Evolutionary conservation across 1,140 invertebrate genomes (phyloP).

Genomic region (Pseudomyrmex pallidus): DNA sequence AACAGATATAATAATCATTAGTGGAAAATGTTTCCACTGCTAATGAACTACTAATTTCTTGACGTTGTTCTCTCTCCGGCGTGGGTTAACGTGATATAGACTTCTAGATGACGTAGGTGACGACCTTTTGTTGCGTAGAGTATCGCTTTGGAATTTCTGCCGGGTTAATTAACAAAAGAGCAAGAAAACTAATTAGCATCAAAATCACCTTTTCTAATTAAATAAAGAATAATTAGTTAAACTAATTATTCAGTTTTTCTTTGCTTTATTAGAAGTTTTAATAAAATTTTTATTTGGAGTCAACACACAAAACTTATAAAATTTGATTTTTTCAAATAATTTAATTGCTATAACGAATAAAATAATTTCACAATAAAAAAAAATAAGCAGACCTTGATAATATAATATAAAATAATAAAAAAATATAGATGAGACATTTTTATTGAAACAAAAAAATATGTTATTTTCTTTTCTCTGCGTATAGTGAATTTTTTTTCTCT

Average conservation of each 20-base stretch:
- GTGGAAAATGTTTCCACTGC: conserved; percentile 9
- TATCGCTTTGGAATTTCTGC: neutral
- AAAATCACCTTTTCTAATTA: conserved; percentile 19
- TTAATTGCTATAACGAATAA: neutral
- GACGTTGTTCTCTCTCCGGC: conserved; percentile 33
- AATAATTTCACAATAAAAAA: neutral
- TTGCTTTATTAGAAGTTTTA: neutral
- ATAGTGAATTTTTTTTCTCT: conserved; percentile 14
- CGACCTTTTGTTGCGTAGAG: conserved; percentile 33
- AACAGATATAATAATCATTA: conserved; percentile 8
- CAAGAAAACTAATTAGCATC: conserved; percentile 6
- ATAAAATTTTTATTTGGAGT: neutral
- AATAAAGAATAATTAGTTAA: conserved; percentile 9
- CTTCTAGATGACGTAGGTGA: conserved; percentile 31
- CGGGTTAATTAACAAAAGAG: conserved; percentile 30
- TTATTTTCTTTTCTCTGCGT: neutral
- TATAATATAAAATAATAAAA: neutral
- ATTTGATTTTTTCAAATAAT: neutral
- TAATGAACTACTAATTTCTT: conserved; percentile 49
- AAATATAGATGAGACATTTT: neutral
- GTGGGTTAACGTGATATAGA: conserved; percentile 24
- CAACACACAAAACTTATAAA: too few relatives aligned
- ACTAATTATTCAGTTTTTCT: conserved; percentile 13
- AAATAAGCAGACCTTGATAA: neutral
- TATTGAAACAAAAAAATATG: neutral